phyloP scores from a whole-genome alignment of 1,140 invertebrate genomes.

The Drosophila ogumai region DNA sequence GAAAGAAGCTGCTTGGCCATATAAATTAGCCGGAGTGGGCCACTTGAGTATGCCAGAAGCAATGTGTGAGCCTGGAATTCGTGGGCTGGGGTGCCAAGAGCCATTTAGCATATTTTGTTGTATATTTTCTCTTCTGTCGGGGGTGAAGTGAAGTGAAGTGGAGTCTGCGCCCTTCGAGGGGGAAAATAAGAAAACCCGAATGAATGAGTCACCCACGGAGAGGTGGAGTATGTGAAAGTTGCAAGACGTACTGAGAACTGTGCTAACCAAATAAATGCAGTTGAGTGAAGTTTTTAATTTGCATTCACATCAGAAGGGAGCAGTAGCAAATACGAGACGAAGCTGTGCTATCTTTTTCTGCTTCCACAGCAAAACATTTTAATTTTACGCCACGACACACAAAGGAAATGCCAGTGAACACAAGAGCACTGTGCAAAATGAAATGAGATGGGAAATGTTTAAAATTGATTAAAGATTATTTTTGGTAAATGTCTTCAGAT shows the following conservation, averaged over 20 bases:
- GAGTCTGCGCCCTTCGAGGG: slow-evolving; percentile 33
- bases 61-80: slow-evolving; percentile 31
- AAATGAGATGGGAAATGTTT: neutral
- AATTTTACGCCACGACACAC: slow-evolving; percentile 61
- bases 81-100: slow-evolving; percentile 53
- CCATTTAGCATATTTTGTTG: slow-evolving; percentile 74
- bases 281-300: slow-evolving; percentile 69
- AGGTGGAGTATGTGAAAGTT: slow-evolving; percentile 27
- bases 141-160: slow-evolving; percentile 29
- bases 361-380: slow-evolving; percentile 52
- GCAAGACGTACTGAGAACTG: slow-evolving; percentile 19
- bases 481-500: neutral
- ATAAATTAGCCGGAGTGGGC: slow-evolving; percentile 73
- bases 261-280: slow-evolving; percentile 63
- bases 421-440: neutral
- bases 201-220: slow-evolving; percentile 19
- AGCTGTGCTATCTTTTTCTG: slow-evolving; percentile 25
- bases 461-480: neutral
- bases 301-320: slow-evolving; percentile 26
- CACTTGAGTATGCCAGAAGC: slow-evolving; percentile 67
- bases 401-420: slow-evolving; percentile 45
- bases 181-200: slow-evolving; percentile 8
- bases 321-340: neutral
- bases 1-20: slow-evolving; percentile 51
- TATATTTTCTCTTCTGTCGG: slow-evolving; percentile 5